phyloP scores from a whole-genome alignment of 92 coral and sea anemone species.

The Scolanthus callimorphus region DNA sequence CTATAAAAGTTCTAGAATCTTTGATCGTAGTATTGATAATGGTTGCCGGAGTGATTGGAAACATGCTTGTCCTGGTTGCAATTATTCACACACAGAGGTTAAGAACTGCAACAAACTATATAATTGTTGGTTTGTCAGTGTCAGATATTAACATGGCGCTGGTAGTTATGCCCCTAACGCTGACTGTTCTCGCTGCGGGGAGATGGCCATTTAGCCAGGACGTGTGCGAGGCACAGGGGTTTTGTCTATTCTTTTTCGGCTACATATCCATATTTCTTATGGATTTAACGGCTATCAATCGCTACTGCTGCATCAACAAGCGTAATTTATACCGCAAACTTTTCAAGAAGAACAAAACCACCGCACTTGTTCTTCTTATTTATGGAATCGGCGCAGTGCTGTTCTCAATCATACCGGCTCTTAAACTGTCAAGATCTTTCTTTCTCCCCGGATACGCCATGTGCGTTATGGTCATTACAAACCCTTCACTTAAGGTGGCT shows the following conservation, averaged over 20 bases:
- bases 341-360: background rate
- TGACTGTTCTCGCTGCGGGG: background rate
- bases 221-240: background rate
- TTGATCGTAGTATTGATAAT: background rate
- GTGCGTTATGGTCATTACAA: background rate
- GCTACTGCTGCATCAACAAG: background rate
- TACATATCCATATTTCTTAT: background rate
- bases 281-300: background rate
- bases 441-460: background rate
- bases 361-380: background rate
- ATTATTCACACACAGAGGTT: background rate
- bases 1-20: background rate
- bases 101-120: background rate
- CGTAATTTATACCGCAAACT: background rate
- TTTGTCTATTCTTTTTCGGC: background rate
- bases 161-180: background rate
- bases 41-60: background rate
- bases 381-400: background rate
- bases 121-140: background rate
- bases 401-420: background rate
- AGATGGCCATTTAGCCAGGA: background rate
- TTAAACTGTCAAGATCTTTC: background rate
- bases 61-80: background rate
- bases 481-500: background rate
- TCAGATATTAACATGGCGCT: background rate